Evolutionary conservation across 2,113 vertebrate species (phyloP).

Genomic region (Camelus dromedarius): DNA sequence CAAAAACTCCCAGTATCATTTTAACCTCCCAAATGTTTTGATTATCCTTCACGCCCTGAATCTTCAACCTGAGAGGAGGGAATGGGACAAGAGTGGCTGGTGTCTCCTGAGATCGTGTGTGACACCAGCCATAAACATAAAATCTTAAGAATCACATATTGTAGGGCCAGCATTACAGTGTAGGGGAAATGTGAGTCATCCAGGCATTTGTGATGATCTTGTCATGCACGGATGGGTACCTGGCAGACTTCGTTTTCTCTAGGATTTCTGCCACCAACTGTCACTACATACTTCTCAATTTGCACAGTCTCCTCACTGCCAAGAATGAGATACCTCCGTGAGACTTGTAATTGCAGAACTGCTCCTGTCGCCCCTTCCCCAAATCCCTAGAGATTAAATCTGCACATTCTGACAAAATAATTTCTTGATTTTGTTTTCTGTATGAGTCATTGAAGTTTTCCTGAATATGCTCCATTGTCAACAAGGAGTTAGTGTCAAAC

Average conservation of each 20-base stretch:
- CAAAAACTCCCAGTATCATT: not conserved
- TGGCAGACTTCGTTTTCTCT: conserved; percentile 65
- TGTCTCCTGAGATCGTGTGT: not conserved
- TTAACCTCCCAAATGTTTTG: not conserved
- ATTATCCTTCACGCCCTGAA: not conserved
- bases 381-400: conserved; percentile 57
- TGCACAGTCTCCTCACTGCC: conserved; percentile 60
- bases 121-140: not conserved
- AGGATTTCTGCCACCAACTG: conserved; percentile 78
- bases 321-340: conserved; percentile 50
- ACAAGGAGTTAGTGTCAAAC: not conserved
- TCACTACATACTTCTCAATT: conserved; percentile 74
- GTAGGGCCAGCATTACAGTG: not conserved
- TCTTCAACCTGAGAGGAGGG: not conserved
- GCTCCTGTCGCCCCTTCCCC: not conserved
- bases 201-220: not conserved
- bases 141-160: not conserved
- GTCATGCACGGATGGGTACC: conserved; percentile 57
- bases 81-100: not conserved
- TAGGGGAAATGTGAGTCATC: not conserved
- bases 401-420: conserved; percentile 71
- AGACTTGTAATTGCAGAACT: conserved; percentile 54
- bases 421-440: conserved; percentile 72
- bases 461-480: not conserved
- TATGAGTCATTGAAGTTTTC: not conserved